Conservation (phyloP, 1,140 invertebrate species). For the Drosophila arizonae region DNA sequence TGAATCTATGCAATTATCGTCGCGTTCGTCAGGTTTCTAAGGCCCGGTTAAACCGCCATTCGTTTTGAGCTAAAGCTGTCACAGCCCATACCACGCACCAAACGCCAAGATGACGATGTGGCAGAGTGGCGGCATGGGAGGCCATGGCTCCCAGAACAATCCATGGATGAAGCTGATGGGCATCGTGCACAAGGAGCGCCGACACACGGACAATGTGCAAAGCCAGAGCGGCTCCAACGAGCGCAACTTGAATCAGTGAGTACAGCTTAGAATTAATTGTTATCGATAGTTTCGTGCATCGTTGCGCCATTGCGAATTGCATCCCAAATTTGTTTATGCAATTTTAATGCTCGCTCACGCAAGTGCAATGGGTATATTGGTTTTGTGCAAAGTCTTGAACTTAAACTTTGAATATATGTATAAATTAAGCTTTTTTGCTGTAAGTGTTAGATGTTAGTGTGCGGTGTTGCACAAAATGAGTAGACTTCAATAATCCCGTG, state of each 20-base stretch:
- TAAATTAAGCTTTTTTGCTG: no score
- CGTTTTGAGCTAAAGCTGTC: constrained; percentile 24
- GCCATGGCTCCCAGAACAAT: constrained; percentile 90
- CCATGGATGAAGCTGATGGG: constrained; percentile 93
- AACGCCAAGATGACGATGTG: constrained; percentile 87
- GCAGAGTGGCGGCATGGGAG: constrained; percentile 87
- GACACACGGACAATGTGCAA: constrained; percentile 85
- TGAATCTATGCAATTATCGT: constrained; percentile 31
- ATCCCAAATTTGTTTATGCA: no score
- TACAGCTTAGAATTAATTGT: constrained; percentile 33
- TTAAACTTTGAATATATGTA: no score
- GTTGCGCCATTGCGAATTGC: not conserved
- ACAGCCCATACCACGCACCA: constrained; percentile 48
- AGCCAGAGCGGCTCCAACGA: constrained; percentile 85
- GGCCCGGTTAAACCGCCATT: not conserved
- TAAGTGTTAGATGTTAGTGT: no score
- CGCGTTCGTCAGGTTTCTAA: constrained; percentile 38
- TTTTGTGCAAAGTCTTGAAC: no score
- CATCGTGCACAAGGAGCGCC: constrained; percentile 89
- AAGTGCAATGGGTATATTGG: no score
- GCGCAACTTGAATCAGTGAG: constrained; percentile 87
- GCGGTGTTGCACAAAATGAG: no score
- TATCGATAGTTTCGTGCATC: not conserved
- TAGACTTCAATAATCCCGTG: no score
- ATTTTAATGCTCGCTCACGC: no score